A percentile compares a stretch with the other conserved stretches of the same genome.
These are phyloP conservation scores for Morelia viridis DNA, from an alignment of 2,797 vertebrate genomes.

Conservation along the genomic window DNA sequence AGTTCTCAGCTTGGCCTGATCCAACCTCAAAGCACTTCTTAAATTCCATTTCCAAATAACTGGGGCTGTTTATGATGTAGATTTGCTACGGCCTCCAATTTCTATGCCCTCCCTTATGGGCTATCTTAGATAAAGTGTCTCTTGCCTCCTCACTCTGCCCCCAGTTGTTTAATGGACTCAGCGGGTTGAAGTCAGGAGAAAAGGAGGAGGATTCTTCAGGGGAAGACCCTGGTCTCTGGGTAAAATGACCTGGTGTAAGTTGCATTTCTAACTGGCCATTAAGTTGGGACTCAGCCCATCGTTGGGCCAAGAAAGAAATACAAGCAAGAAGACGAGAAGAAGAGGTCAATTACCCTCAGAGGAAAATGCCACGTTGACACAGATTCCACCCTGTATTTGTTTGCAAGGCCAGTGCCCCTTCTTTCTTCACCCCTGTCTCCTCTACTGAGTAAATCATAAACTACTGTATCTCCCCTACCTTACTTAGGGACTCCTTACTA, in stretches of 20 bases:
- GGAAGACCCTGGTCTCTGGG: background rate
- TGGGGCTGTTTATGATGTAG: background rate
- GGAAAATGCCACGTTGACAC: background rate
- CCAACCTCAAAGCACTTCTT: background rate
- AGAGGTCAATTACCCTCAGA: background rate
- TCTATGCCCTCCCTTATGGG: background rate
- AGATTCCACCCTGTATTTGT: background rate
- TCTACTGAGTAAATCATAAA: background rate
- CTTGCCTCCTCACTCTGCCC: background rate
- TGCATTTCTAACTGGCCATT: background rate
- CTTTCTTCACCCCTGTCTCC: background rate
- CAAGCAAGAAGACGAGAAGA: background rate
- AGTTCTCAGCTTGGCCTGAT: background rate
- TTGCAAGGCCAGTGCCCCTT: background rate
- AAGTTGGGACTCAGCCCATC: background rate
- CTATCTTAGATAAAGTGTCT: background rate
- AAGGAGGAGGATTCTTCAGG: background rate
- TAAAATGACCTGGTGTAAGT: background rate
- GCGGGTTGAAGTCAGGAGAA: background rate
- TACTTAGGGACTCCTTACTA: constrained; percentile 36
- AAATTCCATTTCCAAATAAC: background rate
- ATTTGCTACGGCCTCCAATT: background rate
- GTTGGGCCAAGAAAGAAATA: background rate
- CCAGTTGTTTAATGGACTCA: background rate
- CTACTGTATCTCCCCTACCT: constrained; percentile 21